phyloP scores from a whole-genome alignment of 1,140 invertebrate species.

The Drosophila ananassae region DNA sequence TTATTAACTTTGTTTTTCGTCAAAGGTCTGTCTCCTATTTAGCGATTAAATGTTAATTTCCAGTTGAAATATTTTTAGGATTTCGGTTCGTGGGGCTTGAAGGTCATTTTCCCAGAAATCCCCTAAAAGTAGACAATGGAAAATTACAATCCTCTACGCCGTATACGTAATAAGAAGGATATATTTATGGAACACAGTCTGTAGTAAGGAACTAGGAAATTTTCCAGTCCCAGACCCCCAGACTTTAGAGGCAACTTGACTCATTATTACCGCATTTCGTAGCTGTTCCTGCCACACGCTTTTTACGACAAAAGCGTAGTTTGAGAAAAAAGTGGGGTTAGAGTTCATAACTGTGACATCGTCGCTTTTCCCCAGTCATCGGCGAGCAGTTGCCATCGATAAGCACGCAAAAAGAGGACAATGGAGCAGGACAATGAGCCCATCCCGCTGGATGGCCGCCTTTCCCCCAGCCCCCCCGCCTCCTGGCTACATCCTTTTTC shows the following conservation, averaged over 20 bases:
- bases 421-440: constrained; percentile 49
- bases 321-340: constrained; percentile 43
- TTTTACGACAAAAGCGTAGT: constrained; percentile 53
- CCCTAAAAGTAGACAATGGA: constrained; percentile 31
- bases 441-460: constrained; percentile 1
- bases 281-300: constrained; percentile 35
- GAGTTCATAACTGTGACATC: constrained; percentile 47
- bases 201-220: constrained; percentile 7
- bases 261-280: constrained; percentile 24
- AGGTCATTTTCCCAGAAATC: neutral
- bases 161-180: neutral
- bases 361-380: constrained; percentile 30
- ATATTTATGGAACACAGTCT: neutral
- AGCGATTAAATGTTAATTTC: constrained; percentile 38
- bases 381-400: constrained; percentile 37
- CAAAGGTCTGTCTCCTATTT: constrained; percentile 11
- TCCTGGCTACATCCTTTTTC: constrained; percentile 73
- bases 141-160: neutral
- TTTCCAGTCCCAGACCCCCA: constrained; percentile 13
- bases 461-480: neutral
- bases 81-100: no score
- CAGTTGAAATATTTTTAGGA: constrained; percentile 22
- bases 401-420: constrained; percentile 43
- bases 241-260: constrained; percentile 30
- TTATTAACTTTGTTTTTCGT: constrained; percentile 32